Percentiles rank a stretch among this genome's conserved stretches.
These are phyloP conservation scores for Reticulitermes speratus DNA, from an alignment of 1,140 invertebrate species.

Conservation along the genomic window DNA sequence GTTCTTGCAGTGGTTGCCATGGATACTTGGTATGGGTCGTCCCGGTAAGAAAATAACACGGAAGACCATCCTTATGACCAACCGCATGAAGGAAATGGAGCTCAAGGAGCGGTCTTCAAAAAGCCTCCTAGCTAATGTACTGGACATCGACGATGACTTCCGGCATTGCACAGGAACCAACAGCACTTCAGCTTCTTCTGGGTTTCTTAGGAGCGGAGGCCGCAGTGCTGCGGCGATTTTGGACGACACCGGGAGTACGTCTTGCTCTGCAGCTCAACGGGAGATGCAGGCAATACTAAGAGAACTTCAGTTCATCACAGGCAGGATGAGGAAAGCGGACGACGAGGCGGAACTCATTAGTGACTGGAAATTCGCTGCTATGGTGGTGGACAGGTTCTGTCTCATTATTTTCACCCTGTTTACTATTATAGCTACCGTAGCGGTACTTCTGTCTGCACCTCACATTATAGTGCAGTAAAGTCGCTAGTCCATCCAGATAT, in stretches of 20 bases:
- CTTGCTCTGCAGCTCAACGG: constrained; percentile 50
- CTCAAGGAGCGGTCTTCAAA: constrained; percentile 90
- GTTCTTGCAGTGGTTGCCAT: constrained; percentile 95
- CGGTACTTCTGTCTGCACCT: constrained; percentile 89
- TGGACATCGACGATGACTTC: constrained; percentile 95
- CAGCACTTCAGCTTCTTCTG: constrained; percentile 43
- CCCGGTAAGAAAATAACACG: constrained; percentile 92
- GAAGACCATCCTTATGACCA: constrained; percentile 84
- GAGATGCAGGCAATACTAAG: constrained; percentile 83
- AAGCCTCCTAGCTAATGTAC: constrained; percentile 87
- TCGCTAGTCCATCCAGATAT: background rate
- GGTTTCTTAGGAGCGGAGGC: constrained; percentile 23
- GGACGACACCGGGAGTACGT: constrained; percentile 32
- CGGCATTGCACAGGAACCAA: constrained; percentile 59
- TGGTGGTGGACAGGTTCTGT: constrained; percentile 98
- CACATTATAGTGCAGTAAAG: constrained; percentile 90
- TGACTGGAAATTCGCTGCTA: constrained; percentile 99
- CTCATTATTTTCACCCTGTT: constrained; percentile 95
- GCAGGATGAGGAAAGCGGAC: constrained; percentile 84
- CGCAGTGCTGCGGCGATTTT: constrained; percentile 22
- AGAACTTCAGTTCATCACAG: constrained; percentile 93
- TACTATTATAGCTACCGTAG: constrained; percentile 92
- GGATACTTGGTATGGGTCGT: constrained; percentile 89
- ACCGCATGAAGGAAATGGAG: constrained; percentile 86
- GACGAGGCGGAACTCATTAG: constrained; percentile 87